Conservation (phyloP, 2,888 invertebrate genomes). For the Perizoma affinitatum region DNA sequence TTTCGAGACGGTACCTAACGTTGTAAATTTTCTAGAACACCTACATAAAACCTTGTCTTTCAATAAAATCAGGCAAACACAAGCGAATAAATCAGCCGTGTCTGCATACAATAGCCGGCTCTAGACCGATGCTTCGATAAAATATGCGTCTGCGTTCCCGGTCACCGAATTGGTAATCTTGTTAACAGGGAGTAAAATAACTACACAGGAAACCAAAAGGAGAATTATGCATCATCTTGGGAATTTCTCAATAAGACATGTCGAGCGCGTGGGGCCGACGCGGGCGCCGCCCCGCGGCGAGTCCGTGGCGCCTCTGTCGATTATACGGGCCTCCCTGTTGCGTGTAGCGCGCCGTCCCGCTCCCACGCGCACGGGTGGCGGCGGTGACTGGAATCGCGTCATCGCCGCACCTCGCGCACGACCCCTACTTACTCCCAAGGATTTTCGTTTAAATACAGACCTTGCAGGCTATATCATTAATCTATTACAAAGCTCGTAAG, state of each 20-base stretch:
- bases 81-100: conserved; percentile 64
- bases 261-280: conserved; percentile 76
- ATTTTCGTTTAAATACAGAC: conserved; percentile 69
- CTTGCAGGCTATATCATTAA: conserved; percentile 79
- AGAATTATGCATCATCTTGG: conserved; percentile 78
- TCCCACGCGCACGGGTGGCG: conserved; percentile 64
- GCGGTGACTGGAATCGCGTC: conserved; percentile 49
- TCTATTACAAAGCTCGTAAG: conserved; percentile 74
- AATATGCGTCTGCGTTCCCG: conserved; percentile 71
- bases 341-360: conserved; percentile 47
- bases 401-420: conserved; percentile 53
- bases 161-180: conserved; percentile 80
- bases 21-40: conserved; percentile 20
- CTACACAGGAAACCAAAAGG: conserved; percentile 74
- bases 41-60: conserved; percentile 22
- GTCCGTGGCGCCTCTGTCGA: conserved; percentile 74
- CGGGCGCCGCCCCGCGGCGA: conserved; percentile 76
- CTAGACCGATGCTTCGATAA: conserved; percentile 58
- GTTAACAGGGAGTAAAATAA: conserved; percentile 81
- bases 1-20: conserved; percentile 5
- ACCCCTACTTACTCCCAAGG: conserved; percentile 50
- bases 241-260: conserved; percentile 82
- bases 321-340: conserved; percentile 51
- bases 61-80: conserved; percentile 38
- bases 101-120: conserved; percentile 51